Base-by-base conservation (phyloP, 2,113 vertebrate species). In the Dolichotis patagonum region DNA sequence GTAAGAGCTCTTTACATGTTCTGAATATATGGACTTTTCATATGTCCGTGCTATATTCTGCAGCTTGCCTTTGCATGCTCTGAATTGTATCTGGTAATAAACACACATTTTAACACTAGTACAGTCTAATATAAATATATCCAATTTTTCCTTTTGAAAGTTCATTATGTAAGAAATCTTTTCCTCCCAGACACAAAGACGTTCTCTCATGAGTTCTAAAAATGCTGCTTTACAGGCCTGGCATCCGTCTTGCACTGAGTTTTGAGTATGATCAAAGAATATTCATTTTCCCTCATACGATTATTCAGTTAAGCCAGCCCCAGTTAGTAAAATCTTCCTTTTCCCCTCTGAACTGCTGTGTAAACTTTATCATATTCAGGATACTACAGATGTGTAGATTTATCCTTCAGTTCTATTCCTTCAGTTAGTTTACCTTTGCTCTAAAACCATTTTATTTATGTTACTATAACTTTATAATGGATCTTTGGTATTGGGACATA, bases 21-120 rank as follows among this genome's bases (percentile, higher is more conserved):
- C 62, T 82, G 56, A n/a, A 35, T n/a, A 54, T 0, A 87, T 24
- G 56, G 26, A 12, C 5, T 60, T 62, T 71, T 56, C 46, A 71
- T 24, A 49, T 22, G 38, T 0, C 60, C n/a, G 17, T 84, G 43
- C 81, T 49, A 5, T 7, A 83, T 1, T 35, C 67, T 91, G 28
- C 84, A 87, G 32, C 5, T 83, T 91, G 49, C 19, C 60, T 91
- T 69, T 38, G 28, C 7, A 58, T 1, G 73, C 49, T 69, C 43
- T 91, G 52, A 94, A 88, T 69, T 3, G 35, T 62, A n/a, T 63
- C 60, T 86, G 88, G 88, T 89, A 92, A 82, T 46, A n/a, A 65
- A 62, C n/a, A 96, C 60, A 91, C 16, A 3, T 54, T 63, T 90
- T 89, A 85, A 60, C 32, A 78, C 89, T 38, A 86, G 46, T 69